These are phyloP conservation scores for Psettodes erumei DNA, from an alignment of 2,113 vertebrate species.

Conservation along the genomic window DNA sequence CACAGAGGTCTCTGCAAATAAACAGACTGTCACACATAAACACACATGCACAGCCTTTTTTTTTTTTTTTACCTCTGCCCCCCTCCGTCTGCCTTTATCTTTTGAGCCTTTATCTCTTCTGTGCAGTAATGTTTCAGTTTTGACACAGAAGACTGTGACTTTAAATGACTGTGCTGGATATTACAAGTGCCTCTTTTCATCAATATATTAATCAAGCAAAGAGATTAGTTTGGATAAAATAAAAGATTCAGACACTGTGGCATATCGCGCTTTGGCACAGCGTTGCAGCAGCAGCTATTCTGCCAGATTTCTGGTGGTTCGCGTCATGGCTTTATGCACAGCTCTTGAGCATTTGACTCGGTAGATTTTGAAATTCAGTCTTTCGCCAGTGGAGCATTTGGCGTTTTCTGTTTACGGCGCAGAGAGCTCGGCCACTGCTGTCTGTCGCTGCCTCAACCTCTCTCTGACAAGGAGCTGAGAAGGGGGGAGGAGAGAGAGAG, in stretches of 20 bases:
- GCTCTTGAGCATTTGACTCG: background rate
- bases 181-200: conserved; percentile 37
- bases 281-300: conserved; percentile 38
- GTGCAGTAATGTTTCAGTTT: conserved; percentile 49
- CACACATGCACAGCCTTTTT: conserved; percentile 37
- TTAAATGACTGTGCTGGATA: conserved; percentile 18
- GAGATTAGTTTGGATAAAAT: background rate
- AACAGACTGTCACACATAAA: conserved; percentile 49
- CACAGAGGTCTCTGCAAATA: conserved; percentile 64
- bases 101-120: conserved; percentile 53
- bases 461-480: conserved; percentile 69
- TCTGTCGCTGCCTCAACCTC: conserved; percentile 65
- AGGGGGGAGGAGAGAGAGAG: conserved; percentile 50
- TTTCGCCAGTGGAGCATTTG: conserved; percentile 27
- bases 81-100: conserved; percentile 22
- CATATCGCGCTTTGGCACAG: conserved; percentile 5
- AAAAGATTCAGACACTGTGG: background rate
- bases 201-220: background rate
- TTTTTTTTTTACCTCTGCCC: conserved; percentile 69
- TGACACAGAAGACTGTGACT: conserved; percentile 15
- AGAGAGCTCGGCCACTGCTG: conserved; percentile 55
- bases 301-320: background rate
- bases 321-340: background rate
- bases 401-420: conserved; percentile 24
- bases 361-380: conserved; percentile 22